Conservation (phyloP, 2,113 vertebrate genomes). For the Heterotilapia buettikoferi region DNA sequence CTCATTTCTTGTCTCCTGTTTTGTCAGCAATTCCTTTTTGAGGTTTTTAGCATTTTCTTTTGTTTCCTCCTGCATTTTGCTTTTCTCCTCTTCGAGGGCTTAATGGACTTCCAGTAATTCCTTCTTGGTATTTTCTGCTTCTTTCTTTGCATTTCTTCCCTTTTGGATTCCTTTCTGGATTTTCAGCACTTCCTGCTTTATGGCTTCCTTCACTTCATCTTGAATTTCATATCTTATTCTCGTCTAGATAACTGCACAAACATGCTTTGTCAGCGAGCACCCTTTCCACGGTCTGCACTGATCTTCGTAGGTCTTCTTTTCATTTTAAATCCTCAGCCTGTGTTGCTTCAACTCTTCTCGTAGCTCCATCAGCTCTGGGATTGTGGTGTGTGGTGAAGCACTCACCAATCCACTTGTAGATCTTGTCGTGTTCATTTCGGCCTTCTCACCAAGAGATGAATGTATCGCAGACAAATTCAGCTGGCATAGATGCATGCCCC, state of each 20-base stretch:
- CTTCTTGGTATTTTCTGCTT: not conserved
- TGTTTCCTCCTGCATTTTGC: not conserved
- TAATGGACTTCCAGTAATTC: not conserved
- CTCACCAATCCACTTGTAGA: not conserved
- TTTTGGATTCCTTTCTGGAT: not conserved
- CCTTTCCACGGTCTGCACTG: not conserved
- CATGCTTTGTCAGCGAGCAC: not conserved
- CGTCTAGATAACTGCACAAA: not conserved
- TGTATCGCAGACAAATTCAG: not conserved
- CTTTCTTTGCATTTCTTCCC: not conserved
- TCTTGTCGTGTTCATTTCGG: not conserved
- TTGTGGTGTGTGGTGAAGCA: not conserved
- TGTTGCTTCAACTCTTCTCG: not conserved
- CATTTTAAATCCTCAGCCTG: not conserved
- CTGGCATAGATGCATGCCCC: not conserved
- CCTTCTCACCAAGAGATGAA: not conserved
- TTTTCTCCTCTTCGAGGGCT: not conserved
- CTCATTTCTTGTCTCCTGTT: not conserved
- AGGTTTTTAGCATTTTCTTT: not conserved
- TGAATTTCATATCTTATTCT: not conserved
- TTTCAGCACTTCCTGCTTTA: not conserved
- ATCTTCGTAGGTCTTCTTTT: not conserved
- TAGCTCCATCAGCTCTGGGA: not conserved
- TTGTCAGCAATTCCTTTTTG: not conserved
- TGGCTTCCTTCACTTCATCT: not conserved